These are phyloP conservation scores for Hyppa rectilinea DNA, from an alignment of 2,888 invertebrate genomes.

Conservation along the genomic window DNA sequence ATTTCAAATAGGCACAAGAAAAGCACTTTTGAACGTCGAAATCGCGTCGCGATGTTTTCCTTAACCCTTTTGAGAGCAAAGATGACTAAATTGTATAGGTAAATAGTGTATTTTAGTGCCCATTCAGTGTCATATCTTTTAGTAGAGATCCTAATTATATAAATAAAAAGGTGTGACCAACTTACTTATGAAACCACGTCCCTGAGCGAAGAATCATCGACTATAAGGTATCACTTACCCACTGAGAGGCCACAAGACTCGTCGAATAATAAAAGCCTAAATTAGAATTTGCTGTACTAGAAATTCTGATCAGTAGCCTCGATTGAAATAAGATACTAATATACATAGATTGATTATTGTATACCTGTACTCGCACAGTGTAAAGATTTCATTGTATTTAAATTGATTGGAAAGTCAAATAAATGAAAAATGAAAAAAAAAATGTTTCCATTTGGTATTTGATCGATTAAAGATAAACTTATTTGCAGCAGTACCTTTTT, in stretches of 20 bases:
- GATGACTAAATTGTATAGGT: too few relatives aligned
- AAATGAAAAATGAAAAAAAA: too few relatives aligned
- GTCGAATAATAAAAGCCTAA: neutral
- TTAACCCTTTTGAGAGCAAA: too few relatives aligned
- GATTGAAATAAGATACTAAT: slow-evolving; percentile 4
- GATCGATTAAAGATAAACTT: neutral
- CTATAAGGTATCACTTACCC: neutral
- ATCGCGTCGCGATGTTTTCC: too few relatives aligned
- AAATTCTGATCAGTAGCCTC: neutral
- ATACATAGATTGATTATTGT: neutral
- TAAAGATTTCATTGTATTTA: neutral
- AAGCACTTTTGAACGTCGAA: too few relatives aligned
- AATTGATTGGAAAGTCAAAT: neutral
- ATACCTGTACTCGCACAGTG: neutral
- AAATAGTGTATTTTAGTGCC: too few relatives aligned
- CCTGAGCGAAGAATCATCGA: neutral
- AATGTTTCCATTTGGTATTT: neutral
- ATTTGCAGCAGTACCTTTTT: neutral
- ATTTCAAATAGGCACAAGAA: too few relatives aligned
- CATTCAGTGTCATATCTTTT: too few relatives aligned
- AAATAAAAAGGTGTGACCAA: too few relatives aligned
- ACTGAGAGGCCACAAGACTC: neutral
- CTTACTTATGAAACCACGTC: too few relatives aligned
- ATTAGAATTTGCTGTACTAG: neutral
- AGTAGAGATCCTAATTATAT: too few relatives aligned